Evolutionary conservation across 2,113 vertebrate species (phyloP).

Genomic region (Myiopsitta monachus): DNA sequence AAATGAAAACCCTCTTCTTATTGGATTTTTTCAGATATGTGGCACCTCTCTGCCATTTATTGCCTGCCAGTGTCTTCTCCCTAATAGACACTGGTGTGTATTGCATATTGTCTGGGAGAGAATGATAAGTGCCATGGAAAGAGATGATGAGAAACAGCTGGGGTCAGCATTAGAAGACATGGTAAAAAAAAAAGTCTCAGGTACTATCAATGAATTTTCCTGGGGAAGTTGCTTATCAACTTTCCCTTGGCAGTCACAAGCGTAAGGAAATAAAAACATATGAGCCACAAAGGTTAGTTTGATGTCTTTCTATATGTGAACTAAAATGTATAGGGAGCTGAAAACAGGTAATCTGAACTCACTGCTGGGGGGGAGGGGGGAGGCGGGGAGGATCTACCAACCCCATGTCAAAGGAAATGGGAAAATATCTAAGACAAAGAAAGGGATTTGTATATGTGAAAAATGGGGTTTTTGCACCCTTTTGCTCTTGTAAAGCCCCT

Average conservation of each 20-base stretch:
- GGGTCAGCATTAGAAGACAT: rapidly evolving
- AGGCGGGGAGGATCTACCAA: no score
- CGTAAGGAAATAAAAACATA: rapidly evolving
- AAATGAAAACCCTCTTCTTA: background rate
- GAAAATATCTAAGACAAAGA: rapidly evolving
- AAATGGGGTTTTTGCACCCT: background rate
- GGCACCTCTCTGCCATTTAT: background rate
- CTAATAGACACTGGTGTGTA: background rate
- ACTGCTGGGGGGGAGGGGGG: background rate
- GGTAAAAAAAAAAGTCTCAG: rapidly evolving
- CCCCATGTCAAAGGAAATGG: background rate
- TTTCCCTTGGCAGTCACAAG: rapidly evolving
- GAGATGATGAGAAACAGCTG: background rate
- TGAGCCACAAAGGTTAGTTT: rapidly evolving
- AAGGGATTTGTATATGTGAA: background rate
- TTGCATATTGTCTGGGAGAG: background rate
- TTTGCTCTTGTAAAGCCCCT: background rate
- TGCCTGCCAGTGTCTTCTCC: rapidly evolving
- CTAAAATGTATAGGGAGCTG: background rate
- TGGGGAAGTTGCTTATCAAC: background rate
- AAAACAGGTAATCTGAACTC: rapidly evolving
- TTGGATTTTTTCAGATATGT: background rate
- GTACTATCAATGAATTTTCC: background rate
- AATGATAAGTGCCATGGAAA: background rate
- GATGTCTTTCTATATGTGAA: background rate